Percentiles rank a stretch among this genome's conserved stretches.
phyloP scores from a whole-genome alignment of 2,113 vertebrate species.

The Lophura nycthemera region DNA sequence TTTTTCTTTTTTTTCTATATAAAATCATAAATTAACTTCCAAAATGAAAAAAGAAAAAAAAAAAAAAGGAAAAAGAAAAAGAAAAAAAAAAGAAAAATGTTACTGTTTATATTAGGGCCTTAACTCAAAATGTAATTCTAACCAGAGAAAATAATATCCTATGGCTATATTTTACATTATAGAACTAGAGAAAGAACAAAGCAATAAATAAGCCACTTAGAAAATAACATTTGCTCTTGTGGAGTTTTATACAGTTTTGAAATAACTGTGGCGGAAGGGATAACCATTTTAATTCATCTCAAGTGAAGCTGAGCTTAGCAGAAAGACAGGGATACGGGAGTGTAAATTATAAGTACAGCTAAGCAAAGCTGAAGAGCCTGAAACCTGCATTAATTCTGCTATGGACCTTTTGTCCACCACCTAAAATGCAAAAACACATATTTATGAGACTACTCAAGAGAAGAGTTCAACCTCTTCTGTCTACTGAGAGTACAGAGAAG shows the following conservation, averaged over 20 bases:
- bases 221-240: neutral
- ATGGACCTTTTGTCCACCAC: neutral
- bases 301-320: neutral
- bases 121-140: neutral
- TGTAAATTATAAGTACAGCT: neutral
- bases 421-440: neutral
- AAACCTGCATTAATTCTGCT: neutral
- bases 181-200: neutral
- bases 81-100: rapidly evolving
- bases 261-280: neutral
- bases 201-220: neutral
- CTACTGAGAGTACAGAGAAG: neutral
- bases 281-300: neutral
- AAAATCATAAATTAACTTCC: neutral
- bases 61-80: neutral
- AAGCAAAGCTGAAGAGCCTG: neutral
- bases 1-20: neutral
- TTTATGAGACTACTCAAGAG: neutral
- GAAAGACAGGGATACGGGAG: neutral
- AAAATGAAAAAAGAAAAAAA: neutral
- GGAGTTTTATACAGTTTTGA: neutral
- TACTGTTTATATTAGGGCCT: neutral
- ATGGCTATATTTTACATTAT: neutral
- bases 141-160: neutral
- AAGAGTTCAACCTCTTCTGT: neutral